Base-by-base conservation (phyloP, 2,113 vertebrate genomes). In the Lipophrys pholis region DNA sequence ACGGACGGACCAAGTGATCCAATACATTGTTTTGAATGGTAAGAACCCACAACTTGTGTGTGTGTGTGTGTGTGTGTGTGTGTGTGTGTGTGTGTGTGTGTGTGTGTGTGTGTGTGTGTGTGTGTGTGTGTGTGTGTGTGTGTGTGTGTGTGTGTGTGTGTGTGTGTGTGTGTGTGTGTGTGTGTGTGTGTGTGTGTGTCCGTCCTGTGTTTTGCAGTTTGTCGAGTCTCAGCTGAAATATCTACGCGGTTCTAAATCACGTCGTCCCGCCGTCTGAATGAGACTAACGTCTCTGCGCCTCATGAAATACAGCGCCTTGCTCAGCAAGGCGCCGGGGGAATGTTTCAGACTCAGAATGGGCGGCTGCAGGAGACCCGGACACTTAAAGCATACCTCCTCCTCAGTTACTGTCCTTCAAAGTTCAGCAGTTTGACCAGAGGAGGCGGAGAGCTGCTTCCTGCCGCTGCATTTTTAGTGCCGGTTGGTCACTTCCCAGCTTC, bases 241-340 rank as follows among this genome's bases (percentile, higher is more conserved):
- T 87, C 65, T 65, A 72, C 72, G 62, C 56, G 52, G 21, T 54
- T 83, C 67, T 78, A 56, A 73, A 80, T 69, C 51, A 50, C 52
- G 12, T 11, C 45, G 15, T 39, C 21, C 49, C 42, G 36, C 54
- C 61, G 41, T 45, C 69, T 69, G 21, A 70, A 38, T 71, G 53
- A 63, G 78, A 39, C 51, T 11, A 59, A 61, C 51, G 7, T 69
- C 54, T 30, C 45, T 12, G 7, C 51, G 50, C 45, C 49, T 61
- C 11, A 8, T 76, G 57, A 76, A 81, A 68, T 73, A 69, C 46
- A 66, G 57, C 6, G 61, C 43, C 69, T 9, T 36, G 38, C 76
- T 42, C 69, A 80, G 65, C 48, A 14, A 46, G 53, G 58, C 11
- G 53, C 45, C 68, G 6, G 5, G 3, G 40, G 40, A 71, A 74